Evolutionary conservation across 2,888 invertebrate species (phyloP).

Genomic region (Diaperis boleti): DNA sequence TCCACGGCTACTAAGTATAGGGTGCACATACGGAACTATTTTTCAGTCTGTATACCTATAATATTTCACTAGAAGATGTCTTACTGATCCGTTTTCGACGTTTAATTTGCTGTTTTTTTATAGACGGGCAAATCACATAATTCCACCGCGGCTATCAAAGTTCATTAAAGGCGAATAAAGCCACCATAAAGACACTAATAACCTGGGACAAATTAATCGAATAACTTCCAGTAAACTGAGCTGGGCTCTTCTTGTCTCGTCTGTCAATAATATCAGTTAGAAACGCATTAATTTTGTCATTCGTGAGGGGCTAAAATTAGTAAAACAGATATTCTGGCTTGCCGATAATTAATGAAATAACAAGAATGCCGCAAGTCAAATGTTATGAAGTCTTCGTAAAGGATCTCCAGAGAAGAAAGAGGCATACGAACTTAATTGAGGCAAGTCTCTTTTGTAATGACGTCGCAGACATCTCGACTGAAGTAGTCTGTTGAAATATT

Average conservation of each 20-base stretch:
- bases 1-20: neutral
- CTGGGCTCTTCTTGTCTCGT: slow-evolving; percentile 41
- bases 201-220: slow-evolving; percentile 59
- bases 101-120: slow-evolving; percentile 13
- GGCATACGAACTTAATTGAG: slow-evolving; percentile 40
- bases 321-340: slow-evolving; percentile 21
- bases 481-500: slow-evolving; percentile 39
- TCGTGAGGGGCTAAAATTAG: slow-evolving; percentile 22
- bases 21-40: no score
- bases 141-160: slow-evolving; percentile 35
- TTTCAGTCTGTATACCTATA: no score
- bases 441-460: slow-evolving; percentile 33
- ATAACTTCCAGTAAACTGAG: slow-evolving; percentile 57
- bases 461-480: slow-evolving; percentile 36
- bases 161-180: slow-evolving; percentile 48
- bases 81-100: no score
- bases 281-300: slow-evolving; percentile 18
- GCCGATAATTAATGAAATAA: slow-evolving; percentile 34
- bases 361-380: slow-evolving; percentile 32
- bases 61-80: no score
- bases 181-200: slow-evolving; percentile 58
- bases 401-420: slow-evolving; percentile 28
- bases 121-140: slow-evolving; percentile 37
- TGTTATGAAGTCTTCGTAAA: slow-evolving; percentile 39
- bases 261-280: slow-evolving; percentile 24